Conservation (phyloP, 2,888 invertebrate genomes). For the Hemithea aestivaria region DNA sequence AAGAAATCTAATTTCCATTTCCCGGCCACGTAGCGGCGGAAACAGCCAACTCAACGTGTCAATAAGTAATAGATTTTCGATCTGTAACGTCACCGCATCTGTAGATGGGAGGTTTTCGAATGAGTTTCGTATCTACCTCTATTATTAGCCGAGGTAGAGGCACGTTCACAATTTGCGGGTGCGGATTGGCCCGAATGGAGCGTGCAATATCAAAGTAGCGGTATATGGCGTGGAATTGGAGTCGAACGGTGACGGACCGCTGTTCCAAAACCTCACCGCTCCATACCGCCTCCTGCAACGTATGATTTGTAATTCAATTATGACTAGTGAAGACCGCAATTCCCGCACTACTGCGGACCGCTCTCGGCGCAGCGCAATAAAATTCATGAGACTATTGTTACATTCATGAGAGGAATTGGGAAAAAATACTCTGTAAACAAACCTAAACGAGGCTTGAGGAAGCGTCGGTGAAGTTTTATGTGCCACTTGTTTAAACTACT, state of each 20-base stretch:
- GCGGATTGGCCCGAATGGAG: conserved; percentile 51
- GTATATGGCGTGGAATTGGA: conserved; percentile 34
- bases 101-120: conserved; percentile 25
- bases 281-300: conserved; percentile 4
- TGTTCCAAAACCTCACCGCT: conserved; percentile 30
- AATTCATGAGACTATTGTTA: conserved; percentile 52
- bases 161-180: conserved; percentile 57
- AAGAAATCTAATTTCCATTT: conserved; percentile 29
- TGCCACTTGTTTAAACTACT: conserved; percentile 1
- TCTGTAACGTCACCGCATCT: conserved; percentile 27
- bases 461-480: conserved; percentile 11
- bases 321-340: conserved; percentile 36
- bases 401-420: conserved; percentile 42
- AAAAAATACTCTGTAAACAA: conserved; percentile 37
- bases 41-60: conserved; percentile 27
- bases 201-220: conserved; percentile 49
- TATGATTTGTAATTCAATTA: conserved; percentile 46
- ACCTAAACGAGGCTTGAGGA: conserved; percentile 23
- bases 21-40: conserved; percentile 17
- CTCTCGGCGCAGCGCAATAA: conserved; percentile 38
- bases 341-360: conserved; percentile 26
- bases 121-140: conserved; percentile 32
- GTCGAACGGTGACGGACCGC: conserved; percentile 35
- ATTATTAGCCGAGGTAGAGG: conserved; percentile 41
- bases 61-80: conserved; percentile 31